phyloP scores from a whole-genome alignment of 1,140 invertebrate species.

The Matsumurasca onukii region DNA sequence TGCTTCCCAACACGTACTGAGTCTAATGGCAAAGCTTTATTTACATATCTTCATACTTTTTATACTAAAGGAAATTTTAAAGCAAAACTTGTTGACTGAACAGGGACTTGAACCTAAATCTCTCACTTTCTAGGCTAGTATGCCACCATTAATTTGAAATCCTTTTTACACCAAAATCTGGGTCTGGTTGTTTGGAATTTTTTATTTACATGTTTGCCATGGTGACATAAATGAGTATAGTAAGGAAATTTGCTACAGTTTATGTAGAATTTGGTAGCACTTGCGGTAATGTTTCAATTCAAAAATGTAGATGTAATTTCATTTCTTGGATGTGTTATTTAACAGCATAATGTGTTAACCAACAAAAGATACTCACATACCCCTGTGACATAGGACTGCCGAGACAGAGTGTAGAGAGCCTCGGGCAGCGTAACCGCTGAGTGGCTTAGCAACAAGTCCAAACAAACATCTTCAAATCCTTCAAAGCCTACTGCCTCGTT shows the following conservation, averaged over 20 bases:
- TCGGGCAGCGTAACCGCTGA: background rate
- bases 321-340: background rate
- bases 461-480: background rate
- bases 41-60: background rate
- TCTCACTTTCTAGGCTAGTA: too few species aligned
- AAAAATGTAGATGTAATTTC: background rate
- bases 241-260: background rate
- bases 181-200: background rate
- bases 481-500: background rate
- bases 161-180: background rate
- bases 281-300: background rate
- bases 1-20: too few species aligned
- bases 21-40: background rate
- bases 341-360: background rate
- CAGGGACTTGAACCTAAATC: background rate
- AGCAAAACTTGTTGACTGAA: background rate
- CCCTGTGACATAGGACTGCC: slow-evolving; percentile 7
- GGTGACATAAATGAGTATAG: background rate
- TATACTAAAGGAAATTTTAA: too few species aligned
- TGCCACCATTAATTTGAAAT: background rate
- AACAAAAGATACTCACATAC: slow-evolving; percentile 12
- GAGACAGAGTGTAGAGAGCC: slow-evolving; percentile 2
- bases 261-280: background rate
- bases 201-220: background rate
- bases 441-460: background rate